Base-by-base conservation (phyloP, 2,888 invertebrate genomes). In the Rotaria socialis region DNA sequence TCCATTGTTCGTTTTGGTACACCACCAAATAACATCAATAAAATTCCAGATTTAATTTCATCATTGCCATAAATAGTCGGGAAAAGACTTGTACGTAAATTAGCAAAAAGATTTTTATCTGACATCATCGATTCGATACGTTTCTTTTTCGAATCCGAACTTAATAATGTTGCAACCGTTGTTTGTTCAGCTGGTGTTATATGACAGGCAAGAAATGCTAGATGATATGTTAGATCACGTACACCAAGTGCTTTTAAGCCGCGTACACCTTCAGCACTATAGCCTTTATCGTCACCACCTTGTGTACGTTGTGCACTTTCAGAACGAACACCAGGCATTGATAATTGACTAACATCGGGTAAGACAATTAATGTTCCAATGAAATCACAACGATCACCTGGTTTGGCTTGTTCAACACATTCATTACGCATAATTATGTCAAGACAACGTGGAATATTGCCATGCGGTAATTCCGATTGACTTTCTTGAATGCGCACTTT, bases 401-500 rank as follows among this genome's bases (percentile, higher is more conserved):
- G 95, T 93, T 97, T 97, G 0, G 98, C 96, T 47, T 94, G 94
- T 92, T 99, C 99, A 0, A 99, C 99, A 89, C 95, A 94, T 92
- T 99, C 99, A 0, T 96, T 96, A 88, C 98, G 93, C 85, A 99
- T 92, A 89, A 99, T 94, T 58, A 99, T 94, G 92, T 99, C 99
- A 80, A 99, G 94, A 93, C 96, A 96, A 67, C 99, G 93, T 0
- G 99, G 99, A 89, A 99, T 97, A 89, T 96, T 95, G 7, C 99
- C 99, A 84, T 97, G 92, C 0, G 99, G 99, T 56, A 99, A 92
- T 91, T 99, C 99, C 0, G 96, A 94, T 91, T 99, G 99, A 0
- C 96, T 96, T 92, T 99, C 99, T 91, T 99, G 99, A 88, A 99
- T 95, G 86, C 97, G 93, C 6, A 96, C 94, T 92, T 98, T 99